These are phyloP conservation scores for Drosophila pallidifrons DNA, from an alignment of 1,140 invertebrate species.

Conservation along the genomic window DNA sequence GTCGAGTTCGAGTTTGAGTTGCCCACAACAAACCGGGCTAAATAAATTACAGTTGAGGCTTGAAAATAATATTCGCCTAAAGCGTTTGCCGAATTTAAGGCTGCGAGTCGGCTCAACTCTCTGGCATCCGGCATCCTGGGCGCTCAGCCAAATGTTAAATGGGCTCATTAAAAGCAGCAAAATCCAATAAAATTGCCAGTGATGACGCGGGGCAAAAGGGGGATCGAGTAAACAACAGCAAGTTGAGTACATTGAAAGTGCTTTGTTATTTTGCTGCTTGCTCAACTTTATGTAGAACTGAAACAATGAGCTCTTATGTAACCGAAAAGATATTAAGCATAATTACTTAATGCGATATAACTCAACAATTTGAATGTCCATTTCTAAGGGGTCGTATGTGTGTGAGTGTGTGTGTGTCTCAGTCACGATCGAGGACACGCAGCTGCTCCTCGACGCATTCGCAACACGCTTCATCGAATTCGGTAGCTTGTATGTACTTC, in stretches of 20 bases:
- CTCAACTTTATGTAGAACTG: slow-evolving; percentile 6
- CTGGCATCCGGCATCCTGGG: no score
- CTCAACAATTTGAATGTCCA: slow-evolving; percentile 25
- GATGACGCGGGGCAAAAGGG: not conserved
- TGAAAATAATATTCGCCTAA: slow-evolving; percentile 25
- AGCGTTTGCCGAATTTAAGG: slow-evolving; percentile 26
- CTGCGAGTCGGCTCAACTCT: not conserved
- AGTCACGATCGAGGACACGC: slow-evolving; percentile 49
- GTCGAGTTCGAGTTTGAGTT: no score
- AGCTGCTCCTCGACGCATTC: slow-evolving; percentile 49
- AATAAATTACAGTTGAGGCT: slow-evolving; percentile 62
- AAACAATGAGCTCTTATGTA: slow-evolving; percentile 6
- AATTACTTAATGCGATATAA: slow-evolving; percentile 13
- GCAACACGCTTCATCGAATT: slow-evolving; percentile 45
- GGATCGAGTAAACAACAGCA: not conserved
- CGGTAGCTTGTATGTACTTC: slow-evolving; percentile 64
- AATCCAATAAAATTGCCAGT: slow-evolving; percentile 64
- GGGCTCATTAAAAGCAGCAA: slow-evolving; percentile 60
- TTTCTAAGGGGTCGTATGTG: not conserved
- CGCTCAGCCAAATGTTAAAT: slow-evolving; percentile 66
- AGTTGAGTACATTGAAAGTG: not conserved
- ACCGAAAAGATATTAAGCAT: not conserved
- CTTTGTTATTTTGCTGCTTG: not conserved
- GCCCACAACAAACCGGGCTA: slow-evolving; percentile 4
- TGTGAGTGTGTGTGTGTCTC: not conserved